Conservation (phyloP, 1,140 invertebrate genomes). For the Himalopsyche phryganea region DNA sequence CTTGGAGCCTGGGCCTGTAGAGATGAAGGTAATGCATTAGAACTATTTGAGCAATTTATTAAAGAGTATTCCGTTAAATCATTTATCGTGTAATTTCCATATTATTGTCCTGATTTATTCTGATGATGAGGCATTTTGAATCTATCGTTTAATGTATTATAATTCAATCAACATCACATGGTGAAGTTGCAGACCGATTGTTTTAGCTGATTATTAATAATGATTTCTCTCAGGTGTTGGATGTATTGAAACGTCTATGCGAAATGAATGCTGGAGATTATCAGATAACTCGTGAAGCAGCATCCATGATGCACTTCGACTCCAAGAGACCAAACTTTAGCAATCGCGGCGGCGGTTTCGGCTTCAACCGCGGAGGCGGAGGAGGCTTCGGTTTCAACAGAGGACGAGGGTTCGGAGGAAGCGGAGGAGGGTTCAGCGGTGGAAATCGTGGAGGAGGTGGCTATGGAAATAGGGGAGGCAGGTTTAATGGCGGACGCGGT, state of each 20-base stretch:
- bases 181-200: background rate
- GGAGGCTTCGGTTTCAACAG: conserved; percentile 38
- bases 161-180: background rate
- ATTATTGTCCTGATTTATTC: background rate
- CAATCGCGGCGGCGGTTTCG: conserved; percentile 39
- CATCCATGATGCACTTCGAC: conserved; percentile 39
- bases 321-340: conserved; percentile 38
- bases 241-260: conserved; percentile 66
- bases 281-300: conserved; percentile 56
- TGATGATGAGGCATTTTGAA: too few species aligned
- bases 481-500: conserved; percentile 22
- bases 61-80: background rate
- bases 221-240: conserved; percentile 52
- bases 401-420: conserved; percentile 29
- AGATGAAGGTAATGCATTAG: conserved; percentile 45
- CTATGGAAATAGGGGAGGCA: conserved; percentile 17
- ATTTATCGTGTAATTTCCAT: conserved; percentile 37
- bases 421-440: conserved; percentile 30
- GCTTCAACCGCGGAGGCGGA: conserved; percentile 30
- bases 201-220: background rate
- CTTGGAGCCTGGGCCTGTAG: conserved; percentile 52
- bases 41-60: background rate
- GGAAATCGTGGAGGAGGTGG: conserved; percentile 24
- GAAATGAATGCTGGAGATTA: conserved; percentile 69
- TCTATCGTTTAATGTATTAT: background rate